Conservation (phyloP, 1,140 invertebrate genomes). For the Eriocheir sinensis region DNA sequence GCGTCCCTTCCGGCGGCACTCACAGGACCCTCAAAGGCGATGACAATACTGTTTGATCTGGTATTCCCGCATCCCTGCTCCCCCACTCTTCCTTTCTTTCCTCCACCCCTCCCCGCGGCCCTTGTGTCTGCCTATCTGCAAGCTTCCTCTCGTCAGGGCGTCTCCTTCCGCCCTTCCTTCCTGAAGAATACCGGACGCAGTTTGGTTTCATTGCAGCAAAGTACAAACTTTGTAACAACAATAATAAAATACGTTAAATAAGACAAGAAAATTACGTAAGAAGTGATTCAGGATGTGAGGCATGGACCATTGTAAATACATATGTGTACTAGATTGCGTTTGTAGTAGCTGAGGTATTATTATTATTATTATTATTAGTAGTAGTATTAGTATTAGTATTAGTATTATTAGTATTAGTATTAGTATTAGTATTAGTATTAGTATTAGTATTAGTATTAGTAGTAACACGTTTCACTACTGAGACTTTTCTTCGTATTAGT, state of each 20-base stretch:
- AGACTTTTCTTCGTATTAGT: not conserved
- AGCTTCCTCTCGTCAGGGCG: not conserved
- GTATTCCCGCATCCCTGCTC: not conserved
- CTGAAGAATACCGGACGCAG: not conserved
- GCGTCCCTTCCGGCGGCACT: not conserved
- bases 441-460: no score
- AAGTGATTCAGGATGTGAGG: not conserved
- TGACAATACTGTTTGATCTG: conserved; percentile 14
- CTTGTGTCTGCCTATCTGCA: not conserved
- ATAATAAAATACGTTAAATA: not conserved
- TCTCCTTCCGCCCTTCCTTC: not conserved
- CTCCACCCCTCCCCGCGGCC: not conserved
- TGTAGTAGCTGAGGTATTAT: not conserved
- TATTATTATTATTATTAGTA: no score
- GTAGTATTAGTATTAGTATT: not conserved
- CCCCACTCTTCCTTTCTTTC: not conserved
- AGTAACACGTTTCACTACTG: not conserved
- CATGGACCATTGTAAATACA: no score
- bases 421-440: no score
- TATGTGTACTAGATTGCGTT: no score
- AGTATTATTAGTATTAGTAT: no score
- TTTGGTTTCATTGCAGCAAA: not conserved
- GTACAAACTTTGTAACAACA: not conserved
- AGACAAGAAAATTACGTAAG: not conserved
- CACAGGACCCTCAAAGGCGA: conserved; percentile 11